Evolutionary conservation across 2,888 invertebrate genomes (phyloP).

Genomic region (Orthonychiurus folsomi): DNA sequence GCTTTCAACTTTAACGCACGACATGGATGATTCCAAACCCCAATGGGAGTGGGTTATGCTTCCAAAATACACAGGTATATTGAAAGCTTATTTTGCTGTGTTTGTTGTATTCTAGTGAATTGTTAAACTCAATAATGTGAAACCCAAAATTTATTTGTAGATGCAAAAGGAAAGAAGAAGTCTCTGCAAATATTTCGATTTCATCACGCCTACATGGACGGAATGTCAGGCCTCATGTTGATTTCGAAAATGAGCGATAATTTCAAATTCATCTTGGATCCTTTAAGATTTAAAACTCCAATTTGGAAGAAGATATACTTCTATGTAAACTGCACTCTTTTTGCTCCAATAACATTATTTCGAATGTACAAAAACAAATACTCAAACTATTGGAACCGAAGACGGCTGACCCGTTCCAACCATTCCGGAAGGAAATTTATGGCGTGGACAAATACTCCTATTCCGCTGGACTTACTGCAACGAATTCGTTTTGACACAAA

Average conservation of each 20-base stretch:
- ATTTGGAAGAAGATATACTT: background rate
- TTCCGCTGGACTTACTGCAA: background rate
- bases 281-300: background rate
- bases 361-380: background rate
- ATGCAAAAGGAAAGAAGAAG: slow-evolving; percentile 1
- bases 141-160: too few relatives aligned
- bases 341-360: background rate
- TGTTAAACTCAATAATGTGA: too few relatives aligned
- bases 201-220: slow-evolving; percentile 35
- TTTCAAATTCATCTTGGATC: background rate
- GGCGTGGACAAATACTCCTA: background rate
- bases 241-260: background rate
- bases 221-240: slow-evolving; percentile 23
- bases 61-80: slow-evolving; percentile 22
- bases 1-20: slow-evolving; percentile 13
- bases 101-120: too few relatives aligned
- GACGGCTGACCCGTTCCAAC: background rate
- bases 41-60: slow-evolving; percentile 37
- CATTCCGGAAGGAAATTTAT: background rate
- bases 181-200: slow-evolving; percentile 24
- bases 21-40: slow-evolving; percentile 33
- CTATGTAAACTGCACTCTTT: background rate
- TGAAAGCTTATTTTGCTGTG: too few relatives aligned
- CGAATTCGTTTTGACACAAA: background rate
- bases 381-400: background rate